Conservation (phyloP, 1,140 invertebrate genomes). For the Wasmannia auropunctata region DNA sequence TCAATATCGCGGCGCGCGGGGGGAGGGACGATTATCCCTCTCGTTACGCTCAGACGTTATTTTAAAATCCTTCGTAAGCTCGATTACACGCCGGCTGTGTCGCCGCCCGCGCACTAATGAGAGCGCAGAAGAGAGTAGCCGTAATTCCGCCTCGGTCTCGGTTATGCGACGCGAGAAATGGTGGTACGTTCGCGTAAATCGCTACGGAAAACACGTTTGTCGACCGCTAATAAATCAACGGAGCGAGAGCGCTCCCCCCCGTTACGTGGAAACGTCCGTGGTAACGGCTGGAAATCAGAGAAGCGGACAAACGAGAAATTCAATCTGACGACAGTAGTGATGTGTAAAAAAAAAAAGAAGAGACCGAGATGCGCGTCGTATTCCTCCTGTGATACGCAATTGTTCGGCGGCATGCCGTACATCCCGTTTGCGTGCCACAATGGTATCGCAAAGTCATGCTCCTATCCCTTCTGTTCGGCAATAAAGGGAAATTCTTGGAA, state of each 20-base stretch:
- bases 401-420: not conserved
- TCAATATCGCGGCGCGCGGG: constrained; percentile 44
- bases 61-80: constrained; percentile 25
- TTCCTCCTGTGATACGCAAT: constrained; percentile 26
- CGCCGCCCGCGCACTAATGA: not conserved
- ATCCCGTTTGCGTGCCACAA: constrained; percentile 3
- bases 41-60: constrained; percentile 25
- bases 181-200: constrained; percentile 2
- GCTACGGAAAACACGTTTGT: constrained; percentile 4
- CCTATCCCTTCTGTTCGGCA: not conserved
- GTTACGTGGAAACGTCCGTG: constrained; percentile 16
- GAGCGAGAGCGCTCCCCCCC: not conserved
- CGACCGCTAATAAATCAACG: constrained; percentile 38
- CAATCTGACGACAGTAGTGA: constrained; percentile 7
- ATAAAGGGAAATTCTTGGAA: constrained; percentile 2
- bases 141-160: not conserved
- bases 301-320: constrained; percentile 22
- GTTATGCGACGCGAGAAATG: not conserved
- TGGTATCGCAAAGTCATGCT: constrained; percentile 15
- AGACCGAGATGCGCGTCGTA: not conserved
- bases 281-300: constrained; percentile 21
- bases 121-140: not conserved
- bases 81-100: constrained; percentile 17
- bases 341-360: not conserved
- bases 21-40: constrained; percentile 40